Evolutionary conservation across 2,888 invertebrate genomes (phyloP), one percentile per base, ranked within the genome.

Genomic region (Alloscopus bannaensis): DNA sequence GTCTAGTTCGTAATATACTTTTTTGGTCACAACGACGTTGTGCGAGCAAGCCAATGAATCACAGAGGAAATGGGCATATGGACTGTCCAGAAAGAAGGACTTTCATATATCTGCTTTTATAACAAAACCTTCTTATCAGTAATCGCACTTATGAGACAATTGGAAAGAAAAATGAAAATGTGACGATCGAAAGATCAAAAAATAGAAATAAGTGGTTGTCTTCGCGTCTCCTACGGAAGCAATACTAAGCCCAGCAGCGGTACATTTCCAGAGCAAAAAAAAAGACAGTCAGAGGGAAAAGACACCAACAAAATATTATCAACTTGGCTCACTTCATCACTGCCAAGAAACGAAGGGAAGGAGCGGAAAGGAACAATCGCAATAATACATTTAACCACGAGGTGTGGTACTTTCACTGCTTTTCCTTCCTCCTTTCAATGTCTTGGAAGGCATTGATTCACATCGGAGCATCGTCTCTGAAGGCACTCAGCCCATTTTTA

Each of bases 291-390:
- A 36, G 59, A 22, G 20, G 22, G 40, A 6, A 22, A 59, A 24
- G 55, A 55, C 42, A 71, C 64, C 45, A 28, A 66, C 55, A 57
- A 66, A 75, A 75, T 31, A 59, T 59, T 36, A 62, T 72, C 64
- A 62, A 62, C 52, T 52, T 18, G n/a, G 50, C 26, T 66, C 75
- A 75, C 75, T 75, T 75, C 75, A 75, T 75, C 75, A 75, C 40
- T 75, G 75, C 75, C 75, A 75, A 66, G 26, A 65, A 20, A 65
- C 57, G 36, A 40, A 65, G 18, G 28, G 55, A 18, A 59, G 1
- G 45, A 40, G 62, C 16, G 65, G 24, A 66, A 52, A 66, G 66
- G 66, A 66, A 66, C 64, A 52, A 50, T 66, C 52, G 47, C 20
- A 66, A 45, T 65, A 65, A 66, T 66, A 52, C 52, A 47, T 31